Evolutionary conservation across 2,113 vertebrate species (phyloP).

Genomic region (Crotalus helleri): DNA sequence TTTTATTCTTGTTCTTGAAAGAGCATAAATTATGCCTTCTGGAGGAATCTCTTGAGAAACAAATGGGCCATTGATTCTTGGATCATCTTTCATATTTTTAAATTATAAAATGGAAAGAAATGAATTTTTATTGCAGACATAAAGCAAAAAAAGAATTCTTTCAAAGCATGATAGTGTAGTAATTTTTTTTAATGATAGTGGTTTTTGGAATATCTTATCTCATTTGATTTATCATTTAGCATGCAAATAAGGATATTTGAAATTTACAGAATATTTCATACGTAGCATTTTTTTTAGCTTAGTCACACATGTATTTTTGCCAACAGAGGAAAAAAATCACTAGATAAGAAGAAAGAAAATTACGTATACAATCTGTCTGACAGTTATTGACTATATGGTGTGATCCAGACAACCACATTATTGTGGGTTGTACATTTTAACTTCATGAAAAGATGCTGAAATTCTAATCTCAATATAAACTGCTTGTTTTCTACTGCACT

Average conservation of each 20-base stretch:
- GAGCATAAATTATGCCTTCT: constrained; percentile 49
- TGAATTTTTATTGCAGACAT: constrained; percentile 32
- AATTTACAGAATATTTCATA: constrained; percentile 29
- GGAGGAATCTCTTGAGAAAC: constrained; percentile 39
- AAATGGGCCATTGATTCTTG: constrained; percentile 49
- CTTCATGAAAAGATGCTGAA: neutral
- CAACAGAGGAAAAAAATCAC: neutral
- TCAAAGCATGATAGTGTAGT: constrained; percentile 26
- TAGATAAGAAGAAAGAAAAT: neutral
- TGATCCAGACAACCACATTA: neutral
- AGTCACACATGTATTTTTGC: neutral
- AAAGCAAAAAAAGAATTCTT: constrained; percentile 40
- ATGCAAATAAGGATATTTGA: constrained; percentile 26
- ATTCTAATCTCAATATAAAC: neutral
- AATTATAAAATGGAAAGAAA: constrained; percentile 53
- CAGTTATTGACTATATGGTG: neutral
- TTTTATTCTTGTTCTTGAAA: constrained; percentile 41
- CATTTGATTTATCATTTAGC: constrained; percentile 30
- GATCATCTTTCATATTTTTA: constrained; percentile 55
- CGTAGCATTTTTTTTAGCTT: constrained; percentile 28
- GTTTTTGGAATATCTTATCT: constrained; percentile 23
- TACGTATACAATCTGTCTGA: neutral
- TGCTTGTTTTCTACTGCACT: neutral
- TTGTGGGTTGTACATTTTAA: neutral
- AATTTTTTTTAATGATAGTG: constrained; percentile 31